A percentile compares a stretch with the other conserved stretches of the same genome.
phyloP scores from a whole-genome alignment of 64 coral and sea anemone genomes.

The Montipora foliosa region DNA sequence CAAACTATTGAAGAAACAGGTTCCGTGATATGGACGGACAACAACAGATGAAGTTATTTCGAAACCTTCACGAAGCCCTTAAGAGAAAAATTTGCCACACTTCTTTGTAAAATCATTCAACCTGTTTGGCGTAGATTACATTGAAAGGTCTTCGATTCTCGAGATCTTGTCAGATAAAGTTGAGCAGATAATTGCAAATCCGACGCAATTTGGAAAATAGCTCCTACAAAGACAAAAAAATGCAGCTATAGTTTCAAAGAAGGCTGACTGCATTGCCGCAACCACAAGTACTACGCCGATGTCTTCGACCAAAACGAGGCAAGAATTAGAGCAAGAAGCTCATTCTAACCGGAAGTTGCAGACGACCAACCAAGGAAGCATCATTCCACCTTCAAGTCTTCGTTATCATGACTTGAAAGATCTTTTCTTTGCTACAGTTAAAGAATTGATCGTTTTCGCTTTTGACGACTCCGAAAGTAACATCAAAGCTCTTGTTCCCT shows the following conservation, averaged over 20 bases:
- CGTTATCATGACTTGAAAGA: conserved; percentile 14
- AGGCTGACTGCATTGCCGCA: too few relatives aligned
- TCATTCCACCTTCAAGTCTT: not conserved
- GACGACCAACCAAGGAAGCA: too few relatives aligned
- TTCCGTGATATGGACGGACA: too few relatives aligned
- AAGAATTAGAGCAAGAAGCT: too few relatives aligned
- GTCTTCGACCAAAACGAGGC: too few relatives aligned
- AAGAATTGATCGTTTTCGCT: not conserved
- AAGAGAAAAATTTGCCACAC: conserved; percentile 48
- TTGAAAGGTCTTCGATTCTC: conserved; percentile 29
- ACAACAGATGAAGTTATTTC: not conserved
- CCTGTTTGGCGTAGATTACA: conserved; percentile 46
- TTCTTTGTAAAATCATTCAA: conserved; percentile 73
- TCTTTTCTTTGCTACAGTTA: not conserved
- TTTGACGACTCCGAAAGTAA: not conserved
- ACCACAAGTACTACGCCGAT: too few relatives aligned
- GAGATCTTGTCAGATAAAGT: not conserved
- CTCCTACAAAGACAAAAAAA: too few relatives aligned
- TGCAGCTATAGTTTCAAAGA: too few relatives aligned
- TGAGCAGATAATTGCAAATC: conserved; percentile 49
- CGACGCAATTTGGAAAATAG: conserved; percentile 4
- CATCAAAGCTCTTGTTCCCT: not conserved
- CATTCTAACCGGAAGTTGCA: too few relatives aligned
- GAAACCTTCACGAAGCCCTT: not conserved
- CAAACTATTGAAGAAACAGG: too few relatives aligned